Base-by-base conservation (phyloP, 23 tunicate species). In the Pegea sp. region DNA sequence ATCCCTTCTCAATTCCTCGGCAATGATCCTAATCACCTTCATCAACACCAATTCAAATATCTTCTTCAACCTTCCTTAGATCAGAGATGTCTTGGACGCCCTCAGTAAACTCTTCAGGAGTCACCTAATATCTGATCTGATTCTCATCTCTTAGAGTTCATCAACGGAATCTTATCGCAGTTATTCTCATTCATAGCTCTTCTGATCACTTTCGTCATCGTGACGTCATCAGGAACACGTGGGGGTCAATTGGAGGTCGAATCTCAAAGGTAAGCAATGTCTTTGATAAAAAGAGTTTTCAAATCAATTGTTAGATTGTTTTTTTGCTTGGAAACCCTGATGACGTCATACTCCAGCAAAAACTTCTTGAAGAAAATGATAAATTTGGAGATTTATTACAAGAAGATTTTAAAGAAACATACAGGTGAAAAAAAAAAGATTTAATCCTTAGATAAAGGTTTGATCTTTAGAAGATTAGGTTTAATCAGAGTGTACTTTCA, bases 291-390 rank as follows among this genome's bases (percentile, higher is more conserved):
- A 16, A 11, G 11, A 38, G n/a, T n/a, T n/a, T n/a, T n/a, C 11
- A 59, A 8, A 7, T 18, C 11, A 8, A 18, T 46, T 28, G 55
- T 50, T 50, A 75, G 86, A 21, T 75, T 8, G 71, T 75, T 3
- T 75, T 75, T 31, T 56, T 75, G 20, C 74, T 75, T 13, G 86
- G 86, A 16, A 60, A 66, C 23, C 74, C 86, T 21, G 29, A 54
- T 3, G 63, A 67, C 33, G 49, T 11, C 26, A 60, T 68, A 28
- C 7, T 43, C 0, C 86, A 75, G 30, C n/a, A 18, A 20, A 5
- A 29, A 29, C 49, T 75, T 7, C 30, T 32, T 2, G 21, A 53
- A 11, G 86, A 75, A 33, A 60, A 31, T 42, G 21, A 28, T 6
- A 18, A 50, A 21, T 42, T 50, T 26, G 69, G 69, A 3, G 78